Percentiles rank a stretch among this genome's conserved stretches.
These are phyloP conservation scores for Noctua fimbriata DNA, from an alignment of 2,888 invertebrate genomes.

Conservation along the genomic window DNA sequence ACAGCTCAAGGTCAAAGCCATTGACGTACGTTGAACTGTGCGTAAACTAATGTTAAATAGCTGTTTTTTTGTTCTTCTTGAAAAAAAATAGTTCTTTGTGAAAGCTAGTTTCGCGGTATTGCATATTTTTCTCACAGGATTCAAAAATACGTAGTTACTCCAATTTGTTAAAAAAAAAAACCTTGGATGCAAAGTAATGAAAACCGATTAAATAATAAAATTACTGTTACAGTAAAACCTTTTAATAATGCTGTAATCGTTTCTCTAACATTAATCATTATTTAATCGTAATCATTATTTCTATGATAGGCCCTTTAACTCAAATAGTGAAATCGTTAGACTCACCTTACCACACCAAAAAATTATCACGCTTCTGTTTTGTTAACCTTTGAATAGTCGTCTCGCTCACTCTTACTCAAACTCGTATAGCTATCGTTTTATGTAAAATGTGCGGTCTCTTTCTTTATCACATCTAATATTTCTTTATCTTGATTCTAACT, in stretches of 20 bases:
- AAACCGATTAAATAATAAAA: background rate
- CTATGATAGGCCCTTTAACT: background rate
- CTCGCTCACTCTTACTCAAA: background rate
- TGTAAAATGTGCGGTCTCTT: background rate
- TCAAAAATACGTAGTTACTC: background rate
- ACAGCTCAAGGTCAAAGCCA: background rate
- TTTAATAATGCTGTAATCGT: background rate
- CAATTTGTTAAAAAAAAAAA: background rate
- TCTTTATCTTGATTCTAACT: no score
- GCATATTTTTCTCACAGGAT: background rate
- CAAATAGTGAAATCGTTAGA: background rate
- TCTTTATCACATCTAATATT: background rate
- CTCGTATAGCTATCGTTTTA: background rate
- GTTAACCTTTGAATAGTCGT: no score
- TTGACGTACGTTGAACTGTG: background rate
- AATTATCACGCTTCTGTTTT: no score
- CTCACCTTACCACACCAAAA: background rate
- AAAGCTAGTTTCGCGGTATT: no score
- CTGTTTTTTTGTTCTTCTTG: background rate
- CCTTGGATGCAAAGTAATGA: background rate
- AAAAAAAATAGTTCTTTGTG: background rate
- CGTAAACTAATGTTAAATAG: background rate
- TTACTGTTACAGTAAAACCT: background rate
- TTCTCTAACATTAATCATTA: background rate
- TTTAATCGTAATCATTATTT: background rate